Evolutionary conservation across 1,140 invertebrate genomes (phyloP), one percentile per base, ranked within the genome.

Genomic region (Hermetia illucens): DNA sequence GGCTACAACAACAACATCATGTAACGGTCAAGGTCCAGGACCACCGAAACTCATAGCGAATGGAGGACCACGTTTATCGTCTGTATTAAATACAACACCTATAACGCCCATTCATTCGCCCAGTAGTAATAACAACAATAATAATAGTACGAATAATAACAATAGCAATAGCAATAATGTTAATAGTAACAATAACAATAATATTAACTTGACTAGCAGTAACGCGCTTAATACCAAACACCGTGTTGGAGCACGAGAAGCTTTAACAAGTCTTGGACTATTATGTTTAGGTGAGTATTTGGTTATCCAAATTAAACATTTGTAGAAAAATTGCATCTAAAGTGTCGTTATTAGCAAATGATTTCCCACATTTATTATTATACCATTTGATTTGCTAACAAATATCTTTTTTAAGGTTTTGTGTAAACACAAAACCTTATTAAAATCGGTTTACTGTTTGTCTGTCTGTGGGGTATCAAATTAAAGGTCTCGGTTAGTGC

Each of bases 261-360:
- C 82, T 52, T 60, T 91, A n/a, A 81, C 83, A 3, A 88, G 84
- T 19, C 62, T 91, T 22, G 87, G 84, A 2, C 56, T 90, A n/a
- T 58, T 90, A 35, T 89, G 85, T 48, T 65, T 91, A 33, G 58
- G 58, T 60, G 35, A 52, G 49, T 21, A 17, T 16, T n/a, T n/a
- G n/a, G n/a, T n/a, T n/a, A n/a, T n/a, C n/a, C n/a, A n/a, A n/a
- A n/a, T n/a, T n/a, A n/a, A n/a, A n/a, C n/a, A n/a, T n/a, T n/a
- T n/a, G n/a, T n/a, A n/a, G n/a, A n/a, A n/a, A n/a, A n/a, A n/a
- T n/a, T n/a, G n/a, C n/a, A n/a, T n/a, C n/a, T n/a, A n/a, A n/a
- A n/a, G n/a, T n/a, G n/a, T n/a, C n/a, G n/a, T n/a, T n/a, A n/a
- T n/a, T n/a, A n/a, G n/a, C n/a, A n/a, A n/a, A n/a, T n/a, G n/a